Evolutionary conservation across 2,113 vertebrate genomes (phyloP), one percentile per base, ranked within the genome.

Genomic region (Deroptyus accipitrinus): DNA sequence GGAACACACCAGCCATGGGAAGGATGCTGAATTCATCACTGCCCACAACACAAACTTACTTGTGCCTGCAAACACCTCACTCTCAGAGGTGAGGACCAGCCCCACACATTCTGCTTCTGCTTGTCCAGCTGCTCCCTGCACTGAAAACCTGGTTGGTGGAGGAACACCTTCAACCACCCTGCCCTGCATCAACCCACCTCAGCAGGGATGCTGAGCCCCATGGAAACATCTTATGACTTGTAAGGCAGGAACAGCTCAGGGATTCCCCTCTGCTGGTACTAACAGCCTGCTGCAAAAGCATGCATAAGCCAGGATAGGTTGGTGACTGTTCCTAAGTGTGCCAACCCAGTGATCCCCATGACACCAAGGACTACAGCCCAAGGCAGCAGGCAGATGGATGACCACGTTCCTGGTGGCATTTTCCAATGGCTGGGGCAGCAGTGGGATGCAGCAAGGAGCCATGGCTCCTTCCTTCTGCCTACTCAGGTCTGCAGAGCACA

Each of bases 141-240:
- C 37, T n/a, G 55, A 44, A 77, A 22, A 49, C 10, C 4, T 2
- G 0, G 54, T 5, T 42, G 17, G 6, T 31, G 55, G 17, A 30
- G 16, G 19, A 59, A 62, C 37, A 84, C 6, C 44, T 87, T 44
- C 61, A 37, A 11, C 14, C 0, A 2, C 7, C 2, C 61, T 42
- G 25, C 12, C 35, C 20, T 25, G 27, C 37, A 44, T 17, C 57
- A 55, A 11, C 25, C 48, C 33, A 44, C 18, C 81, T 57, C 1
- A 2, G 41, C 9, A 1, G 20, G 30, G 61, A 75, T 13, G 62
- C 69, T 82, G 66, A 90, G 30, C 22, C 46, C 48, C 42, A 12
- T 1, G 0, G 69, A 19, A 44, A 51, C 0, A 0, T 42, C 46
- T 61, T 48, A 6, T 1, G 5, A 9, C 44, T 5, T 14, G n/a